A percentile compares a stretch with the other conserved stretches of the same genome.
Conservation (phyloP, 2,797 vertebrate species). For the Coreius guichenoti region DNA sequence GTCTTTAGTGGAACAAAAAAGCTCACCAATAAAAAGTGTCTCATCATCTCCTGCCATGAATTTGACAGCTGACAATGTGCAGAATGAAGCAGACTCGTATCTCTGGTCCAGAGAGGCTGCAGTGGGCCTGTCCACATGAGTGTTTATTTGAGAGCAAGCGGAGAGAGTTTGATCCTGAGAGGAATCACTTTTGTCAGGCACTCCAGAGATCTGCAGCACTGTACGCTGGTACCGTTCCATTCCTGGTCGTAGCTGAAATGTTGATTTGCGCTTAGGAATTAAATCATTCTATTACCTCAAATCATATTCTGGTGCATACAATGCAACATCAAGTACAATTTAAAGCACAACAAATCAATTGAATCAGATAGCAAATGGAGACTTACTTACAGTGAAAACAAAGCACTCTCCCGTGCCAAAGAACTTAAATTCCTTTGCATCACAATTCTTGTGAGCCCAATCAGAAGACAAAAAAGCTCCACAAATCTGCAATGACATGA, state of each 20-base stretch:
- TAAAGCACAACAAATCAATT: constrained; percentile 2
- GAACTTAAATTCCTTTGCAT: constrained; percentile 68
- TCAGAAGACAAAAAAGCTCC: constrained; percentile 86
- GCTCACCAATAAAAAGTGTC: constrained; percentile 82
- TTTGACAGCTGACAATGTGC: constrained; percentile 73
- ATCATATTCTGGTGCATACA: not conserved
- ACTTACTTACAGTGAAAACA: constrained; percentile 83
- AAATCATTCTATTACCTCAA: not conserved
- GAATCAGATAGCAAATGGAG: not conserved
- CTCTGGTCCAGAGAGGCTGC: constrained; percentile 68
- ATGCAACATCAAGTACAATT: not conserved
- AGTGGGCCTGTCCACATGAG: constrained; percentile 59
- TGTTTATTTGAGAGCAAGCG: constrained; percentile 1
- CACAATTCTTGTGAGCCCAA: constrained; percentile 76
- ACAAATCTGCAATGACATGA: constrained; percentile 78
- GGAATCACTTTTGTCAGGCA: constrained; percentile 69
- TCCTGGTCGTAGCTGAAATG: constrained; percentile 81
- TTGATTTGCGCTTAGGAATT: not conserved
- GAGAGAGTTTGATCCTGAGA: constrained; percentile 56
- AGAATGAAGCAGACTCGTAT: constrained; percentile 68
- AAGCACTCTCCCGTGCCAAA: constrained; percentile 90
- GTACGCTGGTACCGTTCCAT: constrained; percentile 85
- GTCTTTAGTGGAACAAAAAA: not conserved
- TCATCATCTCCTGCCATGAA: constrained; percentile 80
- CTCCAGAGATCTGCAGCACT: constrained; percentile 79